Evolutionary conservation across 2,113 vertebrate species (phyloP).

Genomic region (Centropus unirufus): DNA sequence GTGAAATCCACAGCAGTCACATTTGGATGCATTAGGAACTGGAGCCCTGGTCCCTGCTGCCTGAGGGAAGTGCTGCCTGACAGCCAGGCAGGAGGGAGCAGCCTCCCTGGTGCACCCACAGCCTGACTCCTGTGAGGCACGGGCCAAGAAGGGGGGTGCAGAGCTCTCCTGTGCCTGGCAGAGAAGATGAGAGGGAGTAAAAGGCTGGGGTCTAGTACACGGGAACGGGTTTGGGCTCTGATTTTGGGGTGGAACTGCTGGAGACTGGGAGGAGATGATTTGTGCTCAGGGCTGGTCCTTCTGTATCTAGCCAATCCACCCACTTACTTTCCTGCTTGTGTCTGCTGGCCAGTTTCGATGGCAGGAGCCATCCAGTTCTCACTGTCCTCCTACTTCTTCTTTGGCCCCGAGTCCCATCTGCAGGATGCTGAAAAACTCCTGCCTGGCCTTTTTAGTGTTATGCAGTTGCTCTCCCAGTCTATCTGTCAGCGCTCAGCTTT

Average conservation of each 20-base stretch:
- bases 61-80: not conserved
- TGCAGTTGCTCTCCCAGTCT: not conserved
- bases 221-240: not conserved
- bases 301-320: not conserved
- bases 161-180: not conserved
- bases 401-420: not conserved
- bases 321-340: not conserved
- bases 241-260: not conserved
- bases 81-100: not conserved
- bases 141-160: not conserved
- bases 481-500: not conserved
- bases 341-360: not conserved
- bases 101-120: not conserved
- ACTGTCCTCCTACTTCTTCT: not conserved
- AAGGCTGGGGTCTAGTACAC: not conserved
- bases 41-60: not conserved
- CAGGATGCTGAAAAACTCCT: not conserved
- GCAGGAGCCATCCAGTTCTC: not conserved
- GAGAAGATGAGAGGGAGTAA: not conserved
- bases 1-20: not conserved
- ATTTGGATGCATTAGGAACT: not conserved
- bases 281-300: not conserved
- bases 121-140: not conserved
- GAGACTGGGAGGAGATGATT: not conserved
- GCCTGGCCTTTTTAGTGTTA: not conserved